A percentile compares a stretch with the other conserved stretches of the same genome.
Conservation (phyloP, 2,797 vertebrate genomes). For the Pipistrellus pipistrellus region DNA sequence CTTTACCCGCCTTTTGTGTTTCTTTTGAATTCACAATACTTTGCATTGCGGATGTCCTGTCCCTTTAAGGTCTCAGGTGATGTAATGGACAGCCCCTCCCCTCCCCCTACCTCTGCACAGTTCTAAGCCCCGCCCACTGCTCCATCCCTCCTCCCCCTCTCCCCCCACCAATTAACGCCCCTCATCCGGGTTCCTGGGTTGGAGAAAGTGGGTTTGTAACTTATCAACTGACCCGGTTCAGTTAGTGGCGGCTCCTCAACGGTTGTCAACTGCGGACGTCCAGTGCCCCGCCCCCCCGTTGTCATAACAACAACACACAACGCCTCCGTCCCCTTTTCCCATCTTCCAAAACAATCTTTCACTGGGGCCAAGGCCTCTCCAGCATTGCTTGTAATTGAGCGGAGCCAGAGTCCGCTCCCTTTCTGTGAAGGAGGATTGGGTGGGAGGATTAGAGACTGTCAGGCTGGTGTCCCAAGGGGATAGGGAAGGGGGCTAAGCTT, state of each 20-base stretch:
- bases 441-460: background rate
- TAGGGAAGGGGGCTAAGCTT: background rate
- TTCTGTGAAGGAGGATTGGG: background rate
- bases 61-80: constrained; percentile 45
- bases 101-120: accelerated
- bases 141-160: no score
- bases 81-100: background rate
- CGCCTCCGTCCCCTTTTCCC: background rate
- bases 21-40: background rate
- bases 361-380: background rate
- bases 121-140: background rate
- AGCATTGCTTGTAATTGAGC: constrained; percentile 9
- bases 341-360: background rate
- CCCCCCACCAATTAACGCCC: background rate
- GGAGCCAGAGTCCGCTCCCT: background rate
- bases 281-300: constrained; percentile 50
- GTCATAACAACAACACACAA: constrained; percentile 78
- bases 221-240: background rate
- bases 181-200: constrained; percentile 2
- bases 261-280: background rate
- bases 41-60: background rate
- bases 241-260: background rate
- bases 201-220: background rate
- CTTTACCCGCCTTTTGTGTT: background rate
- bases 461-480: background rate